Evolutionary conservation across 2,113 vertebrate species (phyloP).

Genomic region (Leptosomus discolor): DNA sequence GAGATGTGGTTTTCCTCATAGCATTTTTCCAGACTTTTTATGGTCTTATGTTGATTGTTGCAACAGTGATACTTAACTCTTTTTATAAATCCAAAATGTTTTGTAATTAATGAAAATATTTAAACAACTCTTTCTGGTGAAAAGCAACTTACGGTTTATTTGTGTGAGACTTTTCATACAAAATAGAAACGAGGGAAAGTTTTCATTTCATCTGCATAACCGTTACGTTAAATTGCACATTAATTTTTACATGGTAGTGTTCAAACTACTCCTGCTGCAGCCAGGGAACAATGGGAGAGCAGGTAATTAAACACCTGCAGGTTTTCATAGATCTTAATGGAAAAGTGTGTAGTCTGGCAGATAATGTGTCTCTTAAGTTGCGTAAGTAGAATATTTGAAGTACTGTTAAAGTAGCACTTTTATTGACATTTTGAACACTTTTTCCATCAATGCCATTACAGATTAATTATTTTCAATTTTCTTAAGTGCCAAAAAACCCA

Average conservation of each 20-base stretch:
- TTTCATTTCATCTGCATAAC: constrained; percentile 37
- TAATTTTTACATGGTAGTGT: background rate
- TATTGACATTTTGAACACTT: constrained; percentile 65
- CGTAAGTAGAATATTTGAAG: constrained; percentile 48
- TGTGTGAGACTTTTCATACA: background rate
- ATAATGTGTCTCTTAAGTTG: constrained; percentile 63
- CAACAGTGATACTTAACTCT: background rate
- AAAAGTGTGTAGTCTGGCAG: constrained; percentile 64
- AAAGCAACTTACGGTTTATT: background rate
- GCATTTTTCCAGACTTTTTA: background rate
- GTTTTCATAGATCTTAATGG: constrained; percentile 60
- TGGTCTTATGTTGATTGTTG: background rate
- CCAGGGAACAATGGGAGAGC: constrained; percentile 53
- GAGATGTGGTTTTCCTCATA: background rate
- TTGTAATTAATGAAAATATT: background rate
- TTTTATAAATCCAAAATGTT: background rate
- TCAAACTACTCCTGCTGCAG: constrained; percentile 32
- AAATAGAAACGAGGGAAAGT: constrained; percentile 7
- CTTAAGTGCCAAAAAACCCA: constrained; percentile 35
- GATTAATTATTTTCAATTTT: constrained; percentile 69
- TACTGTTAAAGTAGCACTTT: constrained; percentile 53
- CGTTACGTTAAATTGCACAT: constrained; percentile 2
- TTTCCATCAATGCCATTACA: constrained; percentile 64
- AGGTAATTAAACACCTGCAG: constrained; percentile 64
- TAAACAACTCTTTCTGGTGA: background rate